Evolutionary conservation across 2,888 invertebrate species (phyloP).

Genomic region (Aporophyla lueneburgensis): DNA sequence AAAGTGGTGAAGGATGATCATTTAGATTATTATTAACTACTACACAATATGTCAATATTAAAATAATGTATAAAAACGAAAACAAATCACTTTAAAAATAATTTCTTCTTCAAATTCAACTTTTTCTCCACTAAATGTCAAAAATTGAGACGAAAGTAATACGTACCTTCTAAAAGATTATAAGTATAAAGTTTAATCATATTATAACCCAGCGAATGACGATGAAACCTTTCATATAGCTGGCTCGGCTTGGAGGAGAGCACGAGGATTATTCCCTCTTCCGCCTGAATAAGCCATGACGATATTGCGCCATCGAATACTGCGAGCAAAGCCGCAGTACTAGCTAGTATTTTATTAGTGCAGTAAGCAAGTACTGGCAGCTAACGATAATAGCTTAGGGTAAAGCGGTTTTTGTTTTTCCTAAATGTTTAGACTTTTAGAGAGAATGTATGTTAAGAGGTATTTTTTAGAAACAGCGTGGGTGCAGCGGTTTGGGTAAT

Average conservation of each 20-base stretch:
- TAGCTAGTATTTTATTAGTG: slow-evolving; percentile 50
- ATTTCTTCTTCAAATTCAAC: neutral
- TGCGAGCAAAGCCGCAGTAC: slow-evolving; percentile 36
- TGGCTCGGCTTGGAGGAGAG: slow-evolving; percentile 36
- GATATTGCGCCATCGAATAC: slow-evolving; percentile 50
- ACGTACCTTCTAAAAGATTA: neutral
- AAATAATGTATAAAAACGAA: neutral
- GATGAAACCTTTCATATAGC: slow-evolving; percentile 46
- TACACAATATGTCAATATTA: neutral
- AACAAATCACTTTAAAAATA: neutral
- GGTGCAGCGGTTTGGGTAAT: neutral
- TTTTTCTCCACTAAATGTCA: neutral
- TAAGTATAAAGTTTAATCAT: slow-evolving; percentile 36
- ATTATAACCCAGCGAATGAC: slow-evolving; percentile 17
- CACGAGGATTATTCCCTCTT: slow-evolving; percentile 50
- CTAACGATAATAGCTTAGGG: slow-evolving; percentile 19
- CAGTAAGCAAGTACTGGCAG: slow-evolving; percentile 23
- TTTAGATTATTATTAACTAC: neutral
- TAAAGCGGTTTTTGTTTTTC: neutral
- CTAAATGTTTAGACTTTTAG: neutral
- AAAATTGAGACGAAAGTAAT: neutral
- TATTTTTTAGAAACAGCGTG: neutral
- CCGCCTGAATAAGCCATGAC: slow-evolving; percentile 55
- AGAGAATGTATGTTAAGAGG: neutral
- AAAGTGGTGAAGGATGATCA: neutral